phyloP scores from a whole-genome alignment of 2,113 vertebrate genomes.

The Anseranas semipalmata region DNA sequence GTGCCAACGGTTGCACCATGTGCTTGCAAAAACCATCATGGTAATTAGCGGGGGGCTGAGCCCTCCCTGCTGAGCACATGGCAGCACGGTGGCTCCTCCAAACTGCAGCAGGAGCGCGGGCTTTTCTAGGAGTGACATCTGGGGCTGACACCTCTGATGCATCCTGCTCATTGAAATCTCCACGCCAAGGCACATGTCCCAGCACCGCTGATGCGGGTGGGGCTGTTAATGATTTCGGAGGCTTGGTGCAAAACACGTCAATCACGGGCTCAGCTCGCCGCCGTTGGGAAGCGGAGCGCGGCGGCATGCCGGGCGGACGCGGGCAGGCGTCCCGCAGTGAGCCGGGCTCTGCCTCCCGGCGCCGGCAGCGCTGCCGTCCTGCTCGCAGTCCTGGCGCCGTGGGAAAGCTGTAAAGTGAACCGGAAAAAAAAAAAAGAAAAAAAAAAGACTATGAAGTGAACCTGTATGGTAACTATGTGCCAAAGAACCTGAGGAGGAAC shows the following conservation, averaged over 20 bases:
- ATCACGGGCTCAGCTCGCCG: accelerated
- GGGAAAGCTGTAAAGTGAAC: not conserved
- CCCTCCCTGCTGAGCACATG: not conserved
- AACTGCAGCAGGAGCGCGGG: accelerated
- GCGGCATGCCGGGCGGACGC: not conserved
- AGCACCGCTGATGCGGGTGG: not conserved
- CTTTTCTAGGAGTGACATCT: not conserved
- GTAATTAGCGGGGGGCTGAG: not conserved
- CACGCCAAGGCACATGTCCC: not conserved
- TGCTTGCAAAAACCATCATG: not conserved
- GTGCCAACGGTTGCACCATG: not conserved
- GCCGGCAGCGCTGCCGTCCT: too few species aligned
- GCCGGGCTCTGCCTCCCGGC: not conserved
- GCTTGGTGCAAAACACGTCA: not conserved
- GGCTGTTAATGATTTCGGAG: not conserved
- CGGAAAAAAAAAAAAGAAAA: not conserved
- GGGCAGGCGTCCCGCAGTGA: accelerated
- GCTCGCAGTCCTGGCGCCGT: not conserved
- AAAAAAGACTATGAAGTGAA: accelerated
- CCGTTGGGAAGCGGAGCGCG: accelerated
- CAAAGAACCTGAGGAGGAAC: too few species aligned
- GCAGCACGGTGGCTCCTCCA: not conserved
- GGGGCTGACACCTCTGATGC: not conserved
- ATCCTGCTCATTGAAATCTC: not conserved
- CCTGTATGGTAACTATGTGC: accelerated